Conservation (phyloP, 23 tunicate genomes). For the Botrylloides violaceus region DNA sequence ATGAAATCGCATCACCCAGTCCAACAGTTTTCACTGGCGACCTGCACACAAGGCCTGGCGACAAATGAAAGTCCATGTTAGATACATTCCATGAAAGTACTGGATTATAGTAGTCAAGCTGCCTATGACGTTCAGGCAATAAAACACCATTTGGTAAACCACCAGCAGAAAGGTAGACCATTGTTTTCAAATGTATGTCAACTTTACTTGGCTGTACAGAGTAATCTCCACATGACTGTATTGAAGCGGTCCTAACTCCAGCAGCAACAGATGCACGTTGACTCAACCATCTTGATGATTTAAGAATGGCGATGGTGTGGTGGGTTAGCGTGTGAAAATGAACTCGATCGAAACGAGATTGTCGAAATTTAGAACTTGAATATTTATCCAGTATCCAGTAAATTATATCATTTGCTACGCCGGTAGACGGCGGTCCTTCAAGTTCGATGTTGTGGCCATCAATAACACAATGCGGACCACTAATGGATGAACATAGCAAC, state of each 20-base stretch:
- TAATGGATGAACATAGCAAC: slow-evolving; percentile 48
- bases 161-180: slow-evolving; percentile 32
- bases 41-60: slow-evolving; percentile 69
- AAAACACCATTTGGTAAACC: background rate
- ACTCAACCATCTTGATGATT: slow-evolving; percentile 44
- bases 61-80: slow-evolving; percentile 24
- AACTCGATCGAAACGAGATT: slow-evolving; percentile 44
- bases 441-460: background rate
- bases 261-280: slow-evolving; percentile 59
- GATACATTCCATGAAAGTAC: slow-evolving; percentile 33
- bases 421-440: slow-evolving; percentile 44
- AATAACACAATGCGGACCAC: slow-evolving; percentile 49
- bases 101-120: slow-evolving; percentile 35
- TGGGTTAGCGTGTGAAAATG: slow-evolving; percentile 84
- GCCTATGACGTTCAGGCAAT: background rate
- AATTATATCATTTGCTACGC: slow-evolving; percentile 39
- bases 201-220: slow-evolving; percentile 38
- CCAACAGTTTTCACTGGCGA: slow-evolving; percentile 88
- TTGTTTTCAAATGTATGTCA: slow-evolving; percentile 35
- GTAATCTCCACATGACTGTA: slow-evolving; percentile 76
- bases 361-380: background rate
- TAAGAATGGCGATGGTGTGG: slow-evolving; percentile 34
- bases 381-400: slow-evolving; percentile 43
- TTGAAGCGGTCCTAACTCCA: slow-evolving; percentile 62
- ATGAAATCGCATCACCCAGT: slow-evolving; percentile 83